These are phyloP conservation scores for Odobenus rosmarus DNA, from an alignment of 2,113 vertebrate genomes.

Conservation along the genomic window DNA sequence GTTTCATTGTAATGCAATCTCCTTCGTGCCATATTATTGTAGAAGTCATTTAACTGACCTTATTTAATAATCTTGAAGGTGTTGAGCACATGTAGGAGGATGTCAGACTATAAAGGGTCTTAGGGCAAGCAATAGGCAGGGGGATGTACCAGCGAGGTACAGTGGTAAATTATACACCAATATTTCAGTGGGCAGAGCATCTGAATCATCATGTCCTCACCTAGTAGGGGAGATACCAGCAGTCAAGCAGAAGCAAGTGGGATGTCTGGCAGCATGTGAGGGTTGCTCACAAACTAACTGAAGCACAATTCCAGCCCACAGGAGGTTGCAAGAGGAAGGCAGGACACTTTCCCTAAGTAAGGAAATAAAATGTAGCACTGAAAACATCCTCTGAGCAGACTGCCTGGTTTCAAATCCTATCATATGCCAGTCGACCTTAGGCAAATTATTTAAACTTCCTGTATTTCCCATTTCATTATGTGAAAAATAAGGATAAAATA, in stretches of 20 bases:
- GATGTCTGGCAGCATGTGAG: neutral
- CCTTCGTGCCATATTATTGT: neutral
- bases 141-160: neutral
- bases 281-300: neutral
- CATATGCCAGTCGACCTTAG: neutral
- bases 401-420: neutral
- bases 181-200: neutral
- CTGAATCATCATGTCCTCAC: neutral
- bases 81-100: neutral
- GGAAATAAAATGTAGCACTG: neutral
- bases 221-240: neutral
- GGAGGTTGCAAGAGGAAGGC: neutral
- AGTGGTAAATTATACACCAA: neutral
- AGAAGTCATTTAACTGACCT: neutral
- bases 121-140: neutral
- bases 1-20: neutral
- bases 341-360: neutral
- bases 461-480: neutral
- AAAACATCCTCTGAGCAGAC: neutral
- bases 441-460: conserved; percentile 36
- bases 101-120: neutral
- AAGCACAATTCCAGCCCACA: neutral
- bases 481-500: conserved; percentile 53
- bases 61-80: neutral
- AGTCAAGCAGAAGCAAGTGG: neutral